These are phyloP conservation scores for Eolophus roseicapilla DNA, from an alignment of 2,113 vertebrate genomes.

Conservation along the genomic window DNA sequence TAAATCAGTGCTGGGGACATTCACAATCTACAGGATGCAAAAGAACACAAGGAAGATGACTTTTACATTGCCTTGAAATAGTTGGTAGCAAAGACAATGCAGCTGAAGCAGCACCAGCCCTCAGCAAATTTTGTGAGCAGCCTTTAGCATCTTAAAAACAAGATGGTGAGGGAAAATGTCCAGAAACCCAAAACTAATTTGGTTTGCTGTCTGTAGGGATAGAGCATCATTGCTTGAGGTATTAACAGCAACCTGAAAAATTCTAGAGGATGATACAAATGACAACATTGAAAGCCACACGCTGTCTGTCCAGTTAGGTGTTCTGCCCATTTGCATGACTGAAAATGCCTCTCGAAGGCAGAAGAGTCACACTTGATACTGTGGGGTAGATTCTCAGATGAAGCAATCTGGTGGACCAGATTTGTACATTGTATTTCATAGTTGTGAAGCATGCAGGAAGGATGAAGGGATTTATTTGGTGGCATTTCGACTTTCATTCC, in stretches of 20 bases:
- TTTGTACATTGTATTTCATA: rapidly evolving
- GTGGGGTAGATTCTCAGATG: rapidly evolving
- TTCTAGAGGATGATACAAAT: background rate
- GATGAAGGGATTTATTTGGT: too few relatives aligned
- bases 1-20: background rate
- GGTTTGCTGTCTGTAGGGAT: background rate
- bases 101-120: background rate
- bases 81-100: background rate
- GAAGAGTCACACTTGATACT: background rate
- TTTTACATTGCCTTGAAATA: background rate
- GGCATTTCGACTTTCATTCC: background rate
- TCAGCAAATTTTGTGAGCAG: background rate
- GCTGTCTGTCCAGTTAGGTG: background rate
- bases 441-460: rapidly evolving
- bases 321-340: background rate
- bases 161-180: background rate
- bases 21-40: background rate
- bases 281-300: rapidly evolving
- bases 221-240: background rate
- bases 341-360: background rate
- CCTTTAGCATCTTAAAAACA: background rate
- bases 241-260: background rate
- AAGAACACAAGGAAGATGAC: constrained; percentile 8
- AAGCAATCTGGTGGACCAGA: background rate
- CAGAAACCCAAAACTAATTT: background rate